Evolutionary conservation across 2,888 invertebrate species (phyloP).

Genomic region (Phymatocera aterrima): DNA sequence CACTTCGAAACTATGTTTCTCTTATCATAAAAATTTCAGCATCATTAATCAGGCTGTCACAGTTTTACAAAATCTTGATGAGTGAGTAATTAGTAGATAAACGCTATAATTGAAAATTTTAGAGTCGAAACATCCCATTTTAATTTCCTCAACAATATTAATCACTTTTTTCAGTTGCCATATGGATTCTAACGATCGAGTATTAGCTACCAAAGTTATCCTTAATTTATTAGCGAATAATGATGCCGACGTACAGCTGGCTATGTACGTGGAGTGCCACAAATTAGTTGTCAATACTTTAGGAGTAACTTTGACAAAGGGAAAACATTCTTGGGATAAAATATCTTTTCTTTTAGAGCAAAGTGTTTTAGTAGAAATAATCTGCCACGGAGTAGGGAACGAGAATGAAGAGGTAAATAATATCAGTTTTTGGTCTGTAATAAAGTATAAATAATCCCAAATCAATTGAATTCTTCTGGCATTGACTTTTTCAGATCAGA

Average conservation of each 20-base stretch:
- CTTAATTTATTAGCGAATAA: conserved; percentile 79
- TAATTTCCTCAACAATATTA: conserved; percentile 54
- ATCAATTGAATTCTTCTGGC: neutral
- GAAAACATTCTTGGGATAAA: conserved; percentile 75
- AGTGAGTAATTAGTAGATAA: conserved; percentile 65
- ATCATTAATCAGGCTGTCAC: conserved; percentile 76
- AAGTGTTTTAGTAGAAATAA: conserved; percentile 80
- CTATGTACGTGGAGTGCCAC: conserved; percentile 78
- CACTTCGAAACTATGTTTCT: conserved; percentile 77
- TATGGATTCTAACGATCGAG: conserved; percentile 59
- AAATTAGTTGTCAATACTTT: conserved; percentile 77
- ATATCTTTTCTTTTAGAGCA: conserved; percentile 78
- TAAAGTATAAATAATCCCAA: neutral
- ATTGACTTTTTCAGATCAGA: conserved; percentile 76
- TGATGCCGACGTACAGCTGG: conserved; percentile 76
- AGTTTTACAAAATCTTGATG: conserved; percentile 71
- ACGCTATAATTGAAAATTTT: too few relatives aligned
- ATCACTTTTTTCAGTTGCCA: conserved; percentile 53
- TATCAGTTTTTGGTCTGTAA: too few relatives aligned
- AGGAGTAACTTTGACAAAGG: conserved; percentile 73
- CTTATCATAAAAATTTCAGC: conserved; percentile 78
- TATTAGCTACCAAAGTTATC: conserved; percentile 69
- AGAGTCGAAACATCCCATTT: too few relatives aligned
- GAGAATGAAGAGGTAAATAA: conserved; percentile 70
- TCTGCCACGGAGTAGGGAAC: conserved; percentile 79